Evolutionary conservation across 2,888 invertebrate genomes (phyloP).

Genomic region (Aspidapion aeneum): DNA sequence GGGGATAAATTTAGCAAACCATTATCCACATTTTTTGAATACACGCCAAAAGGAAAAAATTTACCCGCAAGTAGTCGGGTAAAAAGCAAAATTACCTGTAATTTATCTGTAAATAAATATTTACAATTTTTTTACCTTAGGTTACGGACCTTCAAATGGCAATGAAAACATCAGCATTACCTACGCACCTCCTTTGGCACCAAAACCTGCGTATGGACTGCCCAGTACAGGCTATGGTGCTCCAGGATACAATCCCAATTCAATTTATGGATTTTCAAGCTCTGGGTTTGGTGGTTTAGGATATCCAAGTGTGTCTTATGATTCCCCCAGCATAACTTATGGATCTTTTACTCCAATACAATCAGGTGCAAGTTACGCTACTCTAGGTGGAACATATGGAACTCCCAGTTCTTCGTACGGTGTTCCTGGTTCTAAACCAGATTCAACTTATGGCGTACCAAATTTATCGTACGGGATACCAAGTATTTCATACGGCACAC

Average conservation of each 20-base stretch:
- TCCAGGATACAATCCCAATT: constrained; percentile 19
- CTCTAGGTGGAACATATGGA: neutral
- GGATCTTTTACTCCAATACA: constrained; percentile 3
- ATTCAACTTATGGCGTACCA: constrained; percentile 5
- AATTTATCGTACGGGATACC: constrained; percentile 6
- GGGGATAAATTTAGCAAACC: no score
- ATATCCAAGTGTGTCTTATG: constrained; percentile 9
- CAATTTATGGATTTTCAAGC: constrained; percentile 14
- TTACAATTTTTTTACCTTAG: constrained; percentile 26
- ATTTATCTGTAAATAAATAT: no score
- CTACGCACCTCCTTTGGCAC: constrained; percentile 39
- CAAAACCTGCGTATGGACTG: constrained; percentile 24
- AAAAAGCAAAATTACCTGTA: no score
- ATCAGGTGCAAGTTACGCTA: neutral
- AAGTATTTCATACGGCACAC: constrained; percentile 8
- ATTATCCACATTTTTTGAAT: no score
- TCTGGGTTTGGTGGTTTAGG: neutral
- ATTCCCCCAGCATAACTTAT: constrained; percentile 2
- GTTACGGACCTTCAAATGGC: constrained; percentile 44
- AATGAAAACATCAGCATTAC: constrained; percentile 44
- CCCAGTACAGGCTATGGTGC: constrained; percentile 11
- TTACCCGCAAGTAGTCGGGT: no score
- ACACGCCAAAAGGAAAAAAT: no score
- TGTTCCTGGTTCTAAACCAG: constrained; percentile 1
- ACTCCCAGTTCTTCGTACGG: constrained; percentile 1